A percentile compares a stretch with the other conserved stretches of the same genome.
Conservation (phyloP, 1,140 invertebrate genomes). For the Drosophila pandora region DNA sequence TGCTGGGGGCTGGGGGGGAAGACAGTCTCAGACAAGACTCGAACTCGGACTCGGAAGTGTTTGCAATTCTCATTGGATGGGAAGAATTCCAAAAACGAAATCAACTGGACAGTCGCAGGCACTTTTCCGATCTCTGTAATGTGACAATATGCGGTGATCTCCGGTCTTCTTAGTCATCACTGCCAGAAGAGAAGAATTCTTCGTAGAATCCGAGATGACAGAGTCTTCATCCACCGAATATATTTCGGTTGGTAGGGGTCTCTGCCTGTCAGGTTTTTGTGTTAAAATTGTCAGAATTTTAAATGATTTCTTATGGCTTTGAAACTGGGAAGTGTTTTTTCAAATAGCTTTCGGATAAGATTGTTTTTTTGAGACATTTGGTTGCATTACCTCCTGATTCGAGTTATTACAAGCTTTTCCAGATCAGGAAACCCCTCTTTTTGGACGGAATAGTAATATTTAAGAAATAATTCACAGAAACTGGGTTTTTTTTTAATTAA, state of each 20-base stretch:
- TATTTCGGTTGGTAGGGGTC: neutral
- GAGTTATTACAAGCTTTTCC: too few relatives aligned
- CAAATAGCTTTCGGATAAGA: too few relatives aligned
- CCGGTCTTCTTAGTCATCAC: neutral
- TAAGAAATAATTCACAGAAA: too few relatives aligned
- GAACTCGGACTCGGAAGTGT: constrained; percentile 26
- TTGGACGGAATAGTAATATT: too few relatives aligned
- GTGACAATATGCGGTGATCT: constrained; percentile 9
- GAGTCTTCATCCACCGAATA: neutral
- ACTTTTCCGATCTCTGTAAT: constrained; percentile 10
- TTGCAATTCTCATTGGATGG: constrained; percentile 8
- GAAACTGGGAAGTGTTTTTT: neutral
- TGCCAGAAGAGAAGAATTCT: neutral
- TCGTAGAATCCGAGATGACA: neutral
- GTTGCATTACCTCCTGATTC: too few relatives aligned
- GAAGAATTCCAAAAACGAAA: neutral
- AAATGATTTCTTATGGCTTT: neutral
- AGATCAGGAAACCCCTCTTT: too few relatives aligned
- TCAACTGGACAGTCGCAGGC: constrained; percentile 8
- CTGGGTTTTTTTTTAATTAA: too few relatives aligned
- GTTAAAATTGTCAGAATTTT: too few relatives aligned
- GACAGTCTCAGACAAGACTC: constrained; percentile 4
- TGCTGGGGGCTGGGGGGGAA: neutral
- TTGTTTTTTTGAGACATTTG: too few relatives aligned
- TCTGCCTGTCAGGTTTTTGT: neutral